Conservation (phyloP, 2,797 vertebrate species). For the Phalanger gymnotis region DNA sequence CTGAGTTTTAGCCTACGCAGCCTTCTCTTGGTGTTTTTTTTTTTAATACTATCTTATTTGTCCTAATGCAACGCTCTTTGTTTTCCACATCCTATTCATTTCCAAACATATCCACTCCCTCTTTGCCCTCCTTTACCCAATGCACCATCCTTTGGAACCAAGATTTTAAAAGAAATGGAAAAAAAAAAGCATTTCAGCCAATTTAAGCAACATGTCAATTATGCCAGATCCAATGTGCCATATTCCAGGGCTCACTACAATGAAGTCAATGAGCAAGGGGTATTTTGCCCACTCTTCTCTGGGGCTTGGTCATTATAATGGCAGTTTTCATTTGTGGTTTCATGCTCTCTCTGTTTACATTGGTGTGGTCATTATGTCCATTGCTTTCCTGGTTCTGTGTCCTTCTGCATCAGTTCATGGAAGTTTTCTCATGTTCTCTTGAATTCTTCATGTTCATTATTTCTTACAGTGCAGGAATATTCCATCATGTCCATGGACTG, state of each 20-base stretch:
- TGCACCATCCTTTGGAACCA: neutral
- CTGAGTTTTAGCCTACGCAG: conserved; percentile 80
- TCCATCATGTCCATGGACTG: neutral
- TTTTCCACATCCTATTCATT: neutral
- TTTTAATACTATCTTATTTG: neutral
- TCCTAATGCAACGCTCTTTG: neutral
- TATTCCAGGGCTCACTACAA: neutral
- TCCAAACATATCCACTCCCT: neutral
- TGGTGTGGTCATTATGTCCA: neutral
- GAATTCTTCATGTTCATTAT: neutral
- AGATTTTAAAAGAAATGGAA: neutral
- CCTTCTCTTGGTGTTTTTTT: conserved; percentile 79
- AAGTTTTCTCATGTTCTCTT: neutral
- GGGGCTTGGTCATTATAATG: neutral
- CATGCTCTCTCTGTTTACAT: neutral
- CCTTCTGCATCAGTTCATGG: neutral
- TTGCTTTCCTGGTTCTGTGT: neutral
- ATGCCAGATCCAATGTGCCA: neutral
- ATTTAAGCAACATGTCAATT: neutral
- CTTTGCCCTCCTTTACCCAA: neutral
- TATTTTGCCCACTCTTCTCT: neutral
- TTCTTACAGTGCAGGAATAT: neutral
- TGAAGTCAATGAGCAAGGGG: neutral
- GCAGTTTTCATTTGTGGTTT: neutral
- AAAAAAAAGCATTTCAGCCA: neutral